Evolutionary conservation across 2,888 invertebrate genomes (phyloP).

Genomic region (Cheilosia vulpina): DNA sequence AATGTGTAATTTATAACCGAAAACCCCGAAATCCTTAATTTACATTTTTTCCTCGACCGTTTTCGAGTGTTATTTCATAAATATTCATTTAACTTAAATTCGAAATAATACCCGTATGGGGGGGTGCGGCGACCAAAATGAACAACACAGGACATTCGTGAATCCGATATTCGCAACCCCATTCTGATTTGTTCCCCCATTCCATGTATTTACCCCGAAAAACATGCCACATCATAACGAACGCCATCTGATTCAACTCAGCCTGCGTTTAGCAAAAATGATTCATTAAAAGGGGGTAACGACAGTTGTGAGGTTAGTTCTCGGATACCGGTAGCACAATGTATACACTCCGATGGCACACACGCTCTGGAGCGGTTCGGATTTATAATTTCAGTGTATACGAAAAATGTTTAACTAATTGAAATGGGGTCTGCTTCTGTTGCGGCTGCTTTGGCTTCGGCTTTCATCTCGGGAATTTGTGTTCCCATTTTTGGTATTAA

Average conservation of each 20-base stretch:
- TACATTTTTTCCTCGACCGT: constrained; percentile 10
- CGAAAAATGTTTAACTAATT: constrained; percentile 18
- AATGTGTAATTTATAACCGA: constrained; percentile 42
- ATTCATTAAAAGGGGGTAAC: background rate
- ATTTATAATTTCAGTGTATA: constrained; percentile 30
- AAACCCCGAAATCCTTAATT: constrained; percentile 16
- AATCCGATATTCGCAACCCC: background rate
- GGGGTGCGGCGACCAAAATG: background rate
- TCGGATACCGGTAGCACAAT: background rate
- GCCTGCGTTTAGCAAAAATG: constrained; percentile 2
- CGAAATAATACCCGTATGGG: constrained; percentile 23
- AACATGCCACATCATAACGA: constrained; percentile 48
- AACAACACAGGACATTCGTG: background rate
- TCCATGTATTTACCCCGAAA: constrained; percentile 42
- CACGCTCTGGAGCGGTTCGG: background rate
- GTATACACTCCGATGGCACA: background rate
- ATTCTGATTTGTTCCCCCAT: constrained; percentile 15
- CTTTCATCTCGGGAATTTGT: constrained; percentile 29
- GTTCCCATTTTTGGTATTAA: constrained; percentile 14
- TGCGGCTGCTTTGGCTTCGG: constrained; percentile 6
- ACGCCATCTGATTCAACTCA: constrained; percentile 37
- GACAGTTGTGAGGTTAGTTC: background rate
- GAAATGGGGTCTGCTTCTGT: constrained; percentile 28
- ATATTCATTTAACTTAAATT: constrained; percentile 55
- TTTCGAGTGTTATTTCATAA: constrained; percentile 38